These are phyloP conservation scores for Liasis olivaceus DNA, from an alignment of 2,797 vertebrate genomes.

Conservation along the genomic window DNA sequence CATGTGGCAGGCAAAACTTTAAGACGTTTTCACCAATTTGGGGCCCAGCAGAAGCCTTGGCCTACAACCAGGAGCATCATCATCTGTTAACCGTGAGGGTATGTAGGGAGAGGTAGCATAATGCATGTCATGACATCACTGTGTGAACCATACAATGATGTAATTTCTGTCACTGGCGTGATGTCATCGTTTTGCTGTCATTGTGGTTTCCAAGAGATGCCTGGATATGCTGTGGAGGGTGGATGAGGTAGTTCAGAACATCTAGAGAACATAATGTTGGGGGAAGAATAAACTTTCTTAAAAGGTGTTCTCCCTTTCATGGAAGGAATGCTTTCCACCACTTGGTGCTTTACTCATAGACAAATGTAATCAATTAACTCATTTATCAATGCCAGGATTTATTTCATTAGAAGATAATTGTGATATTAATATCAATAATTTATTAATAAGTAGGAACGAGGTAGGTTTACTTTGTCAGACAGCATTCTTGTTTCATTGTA, in stretches of 20 bases:
- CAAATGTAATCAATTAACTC: too few species aligned
- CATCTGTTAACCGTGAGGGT: neutral
- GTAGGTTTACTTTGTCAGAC: neutral
- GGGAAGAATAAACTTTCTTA: neutral
- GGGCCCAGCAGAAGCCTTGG: neutral
- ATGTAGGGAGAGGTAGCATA: neutral
- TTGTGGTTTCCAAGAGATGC: neutral
- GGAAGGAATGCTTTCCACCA: neutral
- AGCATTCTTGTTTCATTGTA: neutral
- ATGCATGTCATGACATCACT: neutral
- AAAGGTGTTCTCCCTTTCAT: neutral
- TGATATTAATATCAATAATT: neutral
- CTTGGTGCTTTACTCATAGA: neutral
- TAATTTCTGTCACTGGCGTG: neutral
- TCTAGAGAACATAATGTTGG: neutral
- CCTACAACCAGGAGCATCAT: neutral
- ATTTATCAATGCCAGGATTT: neutral
- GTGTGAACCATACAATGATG: neutral
- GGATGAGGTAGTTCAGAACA: neutral
- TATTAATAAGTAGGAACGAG: neutral
- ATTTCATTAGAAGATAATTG: neutral
- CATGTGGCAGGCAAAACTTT: too few species aligned
- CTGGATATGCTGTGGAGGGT: neutral
- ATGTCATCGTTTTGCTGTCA: neutral
- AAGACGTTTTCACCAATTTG: neutral